phyloP scores from a whole-genome alignment of 2,113 vertebrate species.

The Beaufortia kweichowensis region DNA sequence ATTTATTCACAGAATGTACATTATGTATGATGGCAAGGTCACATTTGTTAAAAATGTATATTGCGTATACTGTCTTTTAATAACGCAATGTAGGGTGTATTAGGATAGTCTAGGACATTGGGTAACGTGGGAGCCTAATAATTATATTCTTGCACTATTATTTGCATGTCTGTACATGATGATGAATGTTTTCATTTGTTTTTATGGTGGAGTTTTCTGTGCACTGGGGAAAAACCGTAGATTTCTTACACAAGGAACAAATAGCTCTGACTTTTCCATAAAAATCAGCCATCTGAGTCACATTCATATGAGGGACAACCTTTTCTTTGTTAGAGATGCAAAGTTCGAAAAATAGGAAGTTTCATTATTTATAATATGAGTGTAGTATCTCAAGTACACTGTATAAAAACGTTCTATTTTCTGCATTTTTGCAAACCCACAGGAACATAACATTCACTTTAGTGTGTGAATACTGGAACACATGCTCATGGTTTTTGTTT shows the following conservation, averaged over 20 bases:
- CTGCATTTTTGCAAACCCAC: too few relatives aligned
- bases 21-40: too few relatives aligned
- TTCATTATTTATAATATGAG: too few relatives aligned
- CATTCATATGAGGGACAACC: background rate
- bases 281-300: background rate
- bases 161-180: background rate
- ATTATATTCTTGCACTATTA: background rate
- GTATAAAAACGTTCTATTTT: too few relatives aligned
- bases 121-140: too few relatives aligned
- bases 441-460: too few relatives aligned
- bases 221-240: background rate
- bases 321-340: background rate
- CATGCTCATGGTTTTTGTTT: background rate
- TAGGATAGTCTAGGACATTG: background rate
- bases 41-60: too few relatives aligned
- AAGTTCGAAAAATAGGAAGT: background rate
- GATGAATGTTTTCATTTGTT: background rate
- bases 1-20: too few relatives aligned
- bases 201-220: background rate
- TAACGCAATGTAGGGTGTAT: background rate
- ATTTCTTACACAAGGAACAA: background rate
- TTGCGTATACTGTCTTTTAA: background rate
- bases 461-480: background rate
- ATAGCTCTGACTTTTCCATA: background rate
- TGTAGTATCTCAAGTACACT: too few relatives aligned